Evolutionary conservation across 2,888 invertebrate species (phyloP).

Genomic region (Cetonia aurata): DNA sequence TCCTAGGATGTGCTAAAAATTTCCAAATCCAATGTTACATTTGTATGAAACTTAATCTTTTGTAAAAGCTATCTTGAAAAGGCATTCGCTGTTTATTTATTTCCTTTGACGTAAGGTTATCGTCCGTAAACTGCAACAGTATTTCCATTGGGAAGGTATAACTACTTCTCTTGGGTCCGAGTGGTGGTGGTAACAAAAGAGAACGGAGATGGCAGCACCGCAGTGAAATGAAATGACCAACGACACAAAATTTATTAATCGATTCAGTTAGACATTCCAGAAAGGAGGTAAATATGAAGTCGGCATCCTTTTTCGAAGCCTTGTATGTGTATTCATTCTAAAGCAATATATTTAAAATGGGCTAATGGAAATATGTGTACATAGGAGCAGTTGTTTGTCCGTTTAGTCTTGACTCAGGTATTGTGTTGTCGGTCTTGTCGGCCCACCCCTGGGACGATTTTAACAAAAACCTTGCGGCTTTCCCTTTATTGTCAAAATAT

Average conservation of each 20-base stretch:
- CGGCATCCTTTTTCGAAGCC: slow-evolving; percentile 55
- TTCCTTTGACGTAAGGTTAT: slow-evolving; percentile 39
- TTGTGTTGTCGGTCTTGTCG: slow-evolving; percentile 54
- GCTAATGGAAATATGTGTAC: slow-evolving; percentile 63
- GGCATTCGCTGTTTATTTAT: slow-evolving; percentile 24
- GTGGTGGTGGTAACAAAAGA: slow-evolving; percentile 31
- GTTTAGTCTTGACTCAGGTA: slow-evolving; percentile 61
- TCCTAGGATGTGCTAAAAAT: slow-evolving; percentile 41
- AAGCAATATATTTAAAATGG: slow-evolving; percentile 63
- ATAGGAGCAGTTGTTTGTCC: slow-evolving; percentile 60
- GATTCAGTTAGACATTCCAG: slow-evolving; percentile 47
- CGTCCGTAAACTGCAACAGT: slow-evolving; percentile 38
- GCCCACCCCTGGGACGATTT: slow-evolving; percentile 58
- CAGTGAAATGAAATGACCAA: slow-evolving; percentile 36
- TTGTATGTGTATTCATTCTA: slow-evolving; percentile 57
- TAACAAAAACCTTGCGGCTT: slow-evolving; percentile 58
- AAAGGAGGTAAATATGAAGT: slow-evolving; percentile 53
- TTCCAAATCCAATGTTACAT: slow-evolving; percentile 22
- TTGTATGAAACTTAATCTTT: slow-evolving; percentile 38
- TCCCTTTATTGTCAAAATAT: slow-evolving; percentile 55
- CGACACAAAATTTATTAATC: slow-evolving; percentile 44
- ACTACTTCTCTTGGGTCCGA: slow-evolving; percentile 17
- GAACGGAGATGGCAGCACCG: slow-evolving; percentile 16
- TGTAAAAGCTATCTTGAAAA: slow-evolving; percentile 31
- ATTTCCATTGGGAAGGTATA: slow-evolving; percentile 29